phyloP scores from a whole-genome alignment of 2,888 invertebrate genomes.

The Parelbella ahira region DNA sequence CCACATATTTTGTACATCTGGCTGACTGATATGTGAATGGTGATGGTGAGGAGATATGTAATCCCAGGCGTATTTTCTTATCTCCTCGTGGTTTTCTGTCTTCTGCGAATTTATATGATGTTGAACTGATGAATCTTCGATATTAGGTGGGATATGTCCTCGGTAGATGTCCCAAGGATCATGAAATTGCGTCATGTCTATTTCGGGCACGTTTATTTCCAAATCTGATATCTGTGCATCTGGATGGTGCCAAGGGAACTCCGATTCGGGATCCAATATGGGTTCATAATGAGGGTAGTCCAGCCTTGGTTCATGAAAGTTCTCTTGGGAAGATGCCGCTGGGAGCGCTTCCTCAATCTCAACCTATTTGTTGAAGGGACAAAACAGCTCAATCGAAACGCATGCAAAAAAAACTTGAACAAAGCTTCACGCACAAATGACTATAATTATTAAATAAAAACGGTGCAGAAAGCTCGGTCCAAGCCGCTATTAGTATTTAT shows the following conservation, averaged over 20 bases:
- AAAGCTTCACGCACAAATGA: conserved; percentile 55
- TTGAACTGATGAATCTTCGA: conserved; percentile 34
- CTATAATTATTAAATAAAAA: conserved; percentile 31
- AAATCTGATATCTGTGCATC: conserved; percentile 44
- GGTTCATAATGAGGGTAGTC: conserved; percentile 51
- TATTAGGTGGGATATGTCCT: conserved; percentile 65
- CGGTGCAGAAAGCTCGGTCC: conserved; percentile 65
- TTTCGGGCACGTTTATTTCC: conserved; percentile 37
- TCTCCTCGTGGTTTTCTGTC: conserved; percentile 45
- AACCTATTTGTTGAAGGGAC: conserved; percentile 71
- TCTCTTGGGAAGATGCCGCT: conserved; percentile 37
- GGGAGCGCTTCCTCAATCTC: conserved; percentile 56
- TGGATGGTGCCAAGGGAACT: conserved; percentile 73
- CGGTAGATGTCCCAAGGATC: conserved; percentile 90
- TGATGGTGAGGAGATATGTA: conserved; percentile 38
- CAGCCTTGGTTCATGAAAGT: conserved; percentile 38
- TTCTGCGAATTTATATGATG: conserved; percentile 33
- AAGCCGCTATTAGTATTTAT: conserved; percentile 54
- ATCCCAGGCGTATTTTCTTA: conserved; percentile 61
- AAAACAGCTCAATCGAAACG: conserved; percentile 65
- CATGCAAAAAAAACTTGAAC: conserved; percentile 71
- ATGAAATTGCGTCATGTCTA: conserved; percentile 55
- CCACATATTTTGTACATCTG: conserved; percentile 23
- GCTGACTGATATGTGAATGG: conserved; percentile 5
- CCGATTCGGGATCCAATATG: conserved; percentile 59